Evolutionary conservation across 2,113 vertebrate species (phyloP), one percentile per base, ranked within the genome.

Genomic region (Laticauda colubrina): DNA sequence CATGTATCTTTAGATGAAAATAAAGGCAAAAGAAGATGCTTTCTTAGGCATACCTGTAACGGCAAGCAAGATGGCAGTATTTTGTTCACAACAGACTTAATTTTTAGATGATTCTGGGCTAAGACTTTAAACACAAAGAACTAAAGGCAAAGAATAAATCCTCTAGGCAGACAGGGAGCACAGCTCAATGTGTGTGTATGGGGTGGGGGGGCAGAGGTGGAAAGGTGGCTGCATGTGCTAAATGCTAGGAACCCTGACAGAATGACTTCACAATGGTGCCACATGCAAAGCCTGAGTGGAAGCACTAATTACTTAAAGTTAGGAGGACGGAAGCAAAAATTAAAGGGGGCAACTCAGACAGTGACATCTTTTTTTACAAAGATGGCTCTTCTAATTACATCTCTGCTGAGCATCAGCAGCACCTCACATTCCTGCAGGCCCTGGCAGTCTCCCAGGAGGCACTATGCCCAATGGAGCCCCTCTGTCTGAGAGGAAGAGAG

Each of bases 291-390:
- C 88, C 56, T 69, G 88, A 34, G 75, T 81, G 34, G 87, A 20
- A 34, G 88, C 51, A 8, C 20, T 92, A 94, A 94, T 94, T 94
- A 75, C 34, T 21, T 89, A 43, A 51, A 88, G 93, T 14, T 5
- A 91, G 26, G 10, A n/a, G 55, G 24, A 45, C 18, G 29, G 51
- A n/a, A 87, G 61, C 91, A 48, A 94, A 94, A 94, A 94, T 92
- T 85, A 88, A 81, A 88, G 90, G 61, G 56, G 34, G 26, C 64
- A 10, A 7, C 87, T 53, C 5, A 88, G 61, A 45, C 24, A 20
- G 20, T 21, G 26, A 7, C 90, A 43, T 54, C 61, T 54, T 26
- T 45, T 75, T 89, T 57, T 34, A 34, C n/a, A 29, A n/a, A 87
- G 61, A 64, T 45, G 39, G 57, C 34, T 90, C 88, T 12, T 57